phyloP scores from a whole-genome alignment of 1,140 invertebrate species.

The Matsumurasca onukii region DNA sequence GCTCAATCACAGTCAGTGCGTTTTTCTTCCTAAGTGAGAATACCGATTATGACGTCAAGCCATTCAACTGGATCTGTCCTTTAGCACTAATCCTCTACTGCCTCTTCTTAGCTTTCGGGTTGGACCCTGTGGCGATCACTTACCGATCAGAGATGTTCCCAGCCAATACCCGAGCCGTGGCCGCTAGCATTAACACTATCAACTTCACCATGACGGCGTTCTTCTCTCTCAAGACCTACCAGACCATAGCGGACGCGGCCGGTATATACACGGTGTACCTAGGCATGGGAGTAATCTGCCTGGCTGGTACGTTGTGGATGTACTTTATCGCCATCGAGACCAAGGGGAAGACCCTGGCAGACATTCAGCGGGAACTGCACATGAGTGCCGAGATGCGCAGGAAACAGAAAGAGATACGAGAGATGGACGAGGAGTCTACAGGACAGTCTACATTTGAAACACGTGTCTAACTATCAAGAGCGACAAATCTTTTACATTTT shows the following conservation, averaged over 20 bases:
- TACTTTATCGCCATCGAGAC: conserved; percentile 23
- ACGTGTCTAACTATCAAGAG: no score
- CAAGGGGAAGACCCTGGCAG: conserved; percentile 16
- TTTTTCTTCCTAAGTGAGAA: conserved; percentile 23
- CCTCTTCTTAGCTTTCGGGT: conserved; percentile 29
- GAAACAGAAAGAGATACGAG: neutral
- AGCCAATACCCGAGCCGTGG: conserved; percentile 34
- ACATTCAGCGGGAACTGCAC: conserved; percentile 6
- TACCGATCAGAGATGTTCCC: conserved; percentile 40
- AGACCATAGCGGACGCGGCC: conserved; percentile 28
- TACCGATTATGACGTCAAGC: neutral
- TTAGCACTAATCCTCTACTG: conserved; percentile 25
- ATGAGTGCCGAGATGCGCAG: neutral
- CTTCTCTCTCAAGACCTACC: conserved; percentile 36
- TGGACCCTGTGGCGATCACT: conserved; percentile 30
- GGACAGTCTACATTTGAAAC: no score
- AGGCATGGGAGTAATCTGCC: neutral
- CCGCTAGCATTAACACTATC: conserved; percentile 34
- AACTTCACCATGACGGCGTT: conserved; percentile 34
- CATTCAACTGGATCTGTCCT: conserved; percentile 15
- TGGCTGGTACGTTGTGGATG: conserved; percentile 12
- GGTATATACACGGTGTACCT: conserved; percentile 26
- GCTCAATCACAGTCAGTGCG: conserved; percentile 39
- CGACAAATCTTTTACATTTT: no score
- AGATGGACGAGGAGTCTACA: conserved; percentile 16